Evolutionary conservation across 2,797 vertebrate genomes (phyloP), one percentile per base, ranked within the genome.

Genomic region (Alca torda): DNA sequence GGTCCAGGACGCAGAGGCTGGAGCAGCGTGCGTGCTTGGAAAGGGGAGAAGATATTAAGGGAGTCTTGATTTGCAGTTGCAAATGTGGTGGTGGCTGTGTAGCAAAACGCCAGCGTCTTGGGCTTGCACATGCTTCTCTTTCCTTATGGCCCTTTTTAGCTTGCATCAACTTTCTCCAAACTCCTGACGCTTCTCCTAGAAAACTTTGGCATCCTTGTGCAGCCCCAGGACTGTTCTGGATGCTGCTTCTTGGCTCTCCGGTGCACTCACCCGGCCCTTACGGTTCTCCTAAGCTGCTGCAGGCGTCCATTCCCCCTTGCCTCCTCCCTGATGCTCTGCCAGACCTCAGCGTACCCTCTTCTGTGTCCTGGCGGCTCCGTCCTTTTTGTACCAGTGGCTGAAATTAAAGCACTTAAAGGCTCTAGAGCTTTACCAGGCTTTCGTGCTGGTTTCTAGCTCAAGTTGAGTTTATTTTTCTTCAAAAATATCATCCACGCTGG

Each of bases 401-500:
- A 75, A 84, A 84, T 81, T 17, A 56, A 56, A 78, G 24, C 51
- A 25, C 13, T 63, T 80, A 16, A 56, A 81, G 16, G 28, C 45
- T 81, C 6, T 9, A 41, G 73, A n/a, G 37, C 18, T 37, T 37
- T 68, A 12, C 28, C 19, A 59, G n/a, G 18, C 54, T 76, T 83
- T 86, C 59, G 0, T 59, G 43, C 25, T n/a, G 9, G 21, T 56
- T 76, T 85, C 28, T 64, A 74, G 18, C 30, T 91, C 9, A 6
- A 16, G 19, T 43, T 78, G 20, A 23, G 23, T 70, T 78, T 61
- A 3, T 77, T 80, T 88, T 54, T 51, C 67, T 76, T 59, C 23
- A 68, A 6, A 35, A 68, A 28, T 11, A n/a, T 0, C 0, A 37
- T 31, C 41, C 30, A 17, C 8, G 2, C 33, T 28, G 50, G 45